Base-by-base conservation (phyloP, 2,888 invertebrate genomes). In the Notocelia uddmanniana region DNA sequence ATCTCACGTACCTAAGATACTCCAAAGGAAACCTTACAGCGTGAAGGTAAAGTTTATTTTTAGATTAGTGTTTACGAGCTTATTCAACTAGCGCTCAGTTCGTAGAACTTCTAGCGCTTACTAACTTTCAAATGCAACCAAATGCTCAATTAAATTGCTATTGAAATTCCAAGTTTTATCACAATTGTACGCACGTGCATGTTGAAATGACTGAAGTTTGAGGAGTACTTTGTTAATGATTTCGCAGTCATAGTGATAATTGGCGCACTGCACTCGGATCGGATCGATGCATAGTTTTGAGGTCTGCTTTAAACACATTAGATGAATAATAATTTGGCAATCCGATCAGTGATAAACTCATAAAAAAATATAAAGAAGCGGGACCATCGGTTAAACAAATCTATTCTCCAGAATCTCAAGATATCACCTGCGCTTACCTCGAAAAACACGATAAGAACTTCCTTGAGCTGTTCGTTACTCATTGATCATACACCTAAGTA, bases 81-180 rank as follows among this genome's bases (percentile, higher is more conserved):
- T 41, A 15, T 45, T 21, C 11, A 59, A 41, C 21, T 59, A 21
- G 9, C 15, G 9, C 15, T 21, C 13, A 21, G 45, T 63, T 55
- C 45, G 31, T 55, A 62, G 55, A 67, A 63, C 55, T 57, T 63
- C 48, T 69, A 45, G 45, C 62, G 26, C 19, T 57, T 23, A 63
- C 52, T 34, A 67, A 69, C 60, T 69, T 54, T 13, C 23, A 52
- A 60, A 54, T 50, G 41, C 55, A 48, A 41, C 41, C 45, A 55
- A 68, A 68, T 34, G 48, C 34, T 48, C 45, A 26, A 23, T 68
- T 55, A 63, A 55, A 62, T 69, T 48, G 31, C 69, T 48, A 45
- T 18, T 31, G 55, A 63, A 57, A 62, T 55, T 23, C n/a, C 34
- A 52, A 55, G 31, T 62, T 62, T 57, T 57, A 45, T 55, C 21